Evolutionary conservation across 2,113 vertebrate genomes (phyloP), one percentile per base, ranked within the genome.

Genomic region (Orientallactaga bullata): DNA sequence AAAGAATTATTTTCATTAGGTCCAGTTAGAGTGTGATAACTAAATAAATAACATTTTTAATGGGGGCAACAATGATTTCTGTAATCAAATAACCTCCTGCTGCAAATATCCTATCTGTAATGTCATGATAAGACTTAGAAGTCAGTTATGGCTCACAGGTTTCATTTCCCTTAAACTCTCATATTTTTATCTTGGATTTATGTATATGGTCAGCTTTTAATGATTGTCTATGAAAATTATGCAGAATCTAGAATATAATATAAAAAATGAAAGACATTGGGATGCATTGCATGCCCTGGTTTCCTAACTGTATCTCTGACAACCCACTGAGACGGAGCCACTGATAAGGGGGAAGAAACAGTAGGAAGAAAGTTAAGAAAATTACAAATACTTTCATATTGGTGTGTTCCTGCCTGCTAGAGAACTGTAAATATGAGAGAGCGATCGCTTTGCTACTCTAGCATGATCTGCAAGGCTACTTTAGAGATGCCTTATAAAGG

Each of bases 11-110:
- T 95, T 95, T 93, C 37, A 60, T 66, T 92, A 69, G 17, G 61
- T 35, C 24, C 24, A 90, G 71, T 73, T 76, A 94, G 42, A 72
- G 37, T 81, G 42, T 90, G 37, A 71, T 94, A 83, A 90, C 47
- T 55, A 90, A 95, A 73, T 89, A 93, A 90, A 63, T 92, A 93
- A 79, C 30, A 82, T 42, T 83, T 83, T 94, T 91, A 80, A 89
- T 84, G 55, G 65, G 91, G 32, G 4, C n/a, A n/a, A 92, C 6
- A 69, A 61, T 78, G 23, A 88, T 74, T 94, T 76, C 26, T 47
- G 80, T 88, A 95, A 66, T 85, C 60, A 89, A 88, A 79, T 10
- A 88, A 63, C 80, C 58, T 85, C 24, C 32, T 12, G 32, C 32
- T 12, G 32, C 5, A 63, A 83, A 61, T 90, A 88, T 18, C 88